These are phyloP conservation scores for Arbacia lixula DNA, from an alignment of 53 echinoderm and acorn worm genomes.

Conservation along the genomic window DNA sequence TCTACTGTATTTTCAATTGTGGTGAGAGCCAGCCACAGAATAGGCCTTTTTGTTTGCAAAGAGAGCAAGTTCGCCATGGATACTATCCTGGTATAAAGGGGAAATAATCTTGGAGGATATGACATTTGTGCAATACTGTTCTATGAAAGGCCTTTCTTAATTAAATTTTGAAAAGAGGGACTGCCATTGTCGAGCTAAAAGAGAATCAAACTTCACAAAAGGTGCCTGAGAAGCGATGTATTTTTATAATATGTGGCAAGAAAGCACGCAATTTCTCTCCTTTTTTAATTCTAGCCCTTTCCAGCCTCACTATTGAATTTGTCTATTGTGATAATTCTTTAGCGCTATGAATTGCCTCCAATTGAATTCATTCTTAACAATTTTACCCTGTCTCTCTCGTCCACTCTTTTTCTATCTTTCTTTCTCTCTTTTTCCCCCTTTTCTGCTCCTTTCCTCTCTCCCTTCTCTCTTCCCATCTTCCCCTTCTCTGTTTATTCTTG, in stretches of 20 bases:
- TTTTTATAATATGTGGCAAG: slow-evolving; percentile 5
- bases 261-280: slow-evolving; percentile 11
- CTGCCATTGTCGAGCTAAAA: background rate
- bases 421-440: background rate
- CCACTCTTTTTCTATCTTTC: background rate
- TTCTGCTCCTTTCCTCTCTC: background rate
- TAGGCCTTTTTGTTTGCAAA: too few species aligned
- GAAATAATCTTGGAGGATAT: too few species aligned
- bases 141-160: too few species aligned
- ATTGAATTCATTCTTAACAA: slow-evolving; percentile 3
- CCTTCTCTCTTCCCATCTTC: background rate
- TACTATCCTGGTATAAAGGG: too few species aligned
- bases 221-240: slow-evolving; percentile 15
- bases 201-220: slow-evolving; percentile 8
- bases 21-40: too few species aligned
- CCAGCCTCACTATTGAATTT: background rate
- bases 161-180: slow-evolving; percentile 21
- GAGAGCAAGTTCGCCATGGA: too few species aligned
- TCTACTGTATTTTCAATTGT: too few species aligned
- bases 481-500: too few species aligned
- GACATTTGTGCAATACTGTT: too few species aligned
- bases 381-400: slow-evolving; percentile 4
- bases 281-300: background rate
- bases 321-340: background rate
- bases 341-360: background rate